Percentiles rank a stretch among this genome's conserved stretches.
These are phyloP conservation scores for Papilio glaucus DNA, from an alignment of 1,140 invertebrate genomes.

Conservation along the genomic window DNA sequence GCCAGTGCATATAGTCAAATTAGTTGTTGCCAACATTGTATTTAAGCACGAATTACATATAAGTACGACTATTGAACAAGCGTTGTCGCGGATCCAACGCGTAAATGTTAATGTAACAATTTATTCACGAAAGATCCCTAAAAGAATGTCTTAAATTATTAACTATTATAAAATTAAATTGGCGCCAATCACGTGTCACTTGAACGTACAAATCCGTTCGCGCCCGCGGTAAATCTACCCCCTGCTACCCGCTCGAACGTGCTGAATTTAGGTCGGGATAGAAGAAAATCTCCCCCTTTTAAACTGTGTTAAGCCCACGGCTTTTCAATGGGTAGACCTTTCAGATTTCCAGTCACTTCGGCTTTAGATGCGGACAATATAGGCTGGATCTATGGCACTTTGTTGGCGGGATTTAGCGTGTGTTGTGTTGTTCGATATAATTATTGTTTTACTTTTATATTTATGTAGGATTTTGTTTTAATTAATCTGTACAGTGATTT, in stretches of 20 bases:
- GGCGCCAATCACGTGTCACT: conserved; percentile 21
- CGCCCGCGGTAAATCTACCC: not conserved
- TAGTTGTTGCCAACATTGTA: no score
- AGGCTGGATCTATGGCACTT: conserved; percentile 25
- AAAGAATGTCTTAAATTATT: not conserved
- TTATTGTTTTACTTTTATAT: not conserved
- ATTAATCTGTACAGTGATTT: not conserved
- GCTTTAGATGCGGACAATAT: conserved; percentile 44
- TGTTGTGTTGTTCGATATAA: not conserved
- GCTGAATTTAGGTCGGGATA: conserved; percentile 51
- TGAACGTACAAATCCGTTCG: not conserved
- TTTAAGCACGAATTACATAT: no score
- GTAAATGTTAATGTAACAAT: not conserved
- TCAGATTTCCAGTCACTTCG: conserved; percentile 38
- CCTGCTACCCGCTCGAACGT: conserved; percentile 5
- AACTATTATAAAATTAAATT: conserved; percentile 18
- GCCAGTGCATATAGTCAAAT: no score
- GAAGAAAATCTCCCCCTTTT: conserved; percentile 53
- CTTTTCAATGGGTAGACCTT: conserved; percentile 57
- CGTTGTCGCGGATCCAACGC: no score
- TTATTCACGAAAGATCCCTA: not conserved
- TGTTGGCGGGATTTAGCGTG: conserved; percentile 18
- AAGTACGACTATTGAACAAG: no score
- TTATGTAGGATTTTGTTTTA: not conserved
- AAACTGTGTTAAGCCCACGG: conserved; percentile 57